A percentile compares a stretch with the other conserved stretches of the same genome.
Evolutionary conservation across 2,888 invertebrate species (phyloP).

Genomic region (Drosophila parthenogenetica): DNA sequence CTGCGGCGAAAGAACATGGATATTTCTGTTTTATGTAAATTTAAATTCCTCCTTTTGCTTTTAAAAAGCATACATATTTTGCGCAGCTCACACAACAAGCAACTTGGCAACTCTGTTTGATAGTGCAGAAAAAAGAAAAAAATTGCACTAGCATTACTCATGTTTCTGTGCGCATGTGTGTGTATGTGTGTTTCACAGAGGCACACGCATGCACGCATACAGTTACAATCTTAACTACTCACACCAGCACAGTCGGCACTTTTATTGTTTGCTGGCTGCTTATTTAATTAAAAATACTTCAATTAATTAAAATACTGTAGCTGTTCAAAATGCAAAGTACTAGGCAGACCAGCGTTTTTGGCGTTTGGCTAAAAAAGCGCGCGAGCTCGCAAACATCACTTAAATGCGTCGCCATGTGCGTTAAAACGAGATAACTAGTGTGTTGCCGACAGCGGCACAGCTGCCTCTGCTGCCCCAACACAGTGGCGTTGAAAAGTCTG

Average conservation of each 20-base stretch:
- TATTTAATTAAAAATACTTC: slow-evolving; percentile 79
- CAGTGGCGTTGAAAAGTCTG: slow-evolving; percentile 60
- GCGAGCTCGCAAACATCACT: slow-evolving; percentile 50
- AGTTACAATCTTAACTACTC: slow-evolving; percentile 50
- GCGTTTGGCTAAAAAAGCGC: slow-evolving; percentile 67
- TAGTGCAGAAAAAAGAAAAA: slow-evolving; percentile 53
- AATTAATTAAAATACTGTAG: slow-evolving; percentile 72
- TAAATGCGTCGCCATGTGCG: slow-evolving; percentile 53
- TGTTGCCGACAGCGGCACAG: slow-evolving; percentile 37
- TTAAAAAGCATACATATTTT: slow-evolving; percentile 21
- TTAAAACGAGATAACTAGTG: slow-evolving; percentile 74
- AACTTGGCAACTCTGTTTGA: slow-evolving; percentile 68
- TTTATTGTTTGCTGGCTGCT: slow-evolving; percentile 62
- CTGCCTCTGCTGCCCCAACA: slow-evolving; percentile 44
- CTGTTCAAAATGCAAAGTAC: slow-evolving; percentile 50
- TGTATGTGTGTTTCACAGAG: slow-evolving; percentile 39
- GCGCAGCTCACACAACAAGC: slow-evolving; percentile 22
- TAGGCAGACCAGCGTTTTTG: slow-evolving; percentile 36
- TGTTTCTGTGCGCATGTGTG: slow-evolving; percentile 70
- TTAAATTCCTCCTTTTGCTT: slow-evolving; percentile 3
- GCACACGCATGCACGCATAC: slow-evolving; percentile 56
- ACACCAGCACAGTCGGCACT: slow-evolving; percentile 43
- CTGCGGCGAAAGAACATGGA: not conserved
- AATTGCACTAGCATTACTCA: slow-evolving; percentile 65
- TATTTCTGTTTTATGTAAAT: slow-evolving; percentile 38